Evolutionary conservation across 2,888 invertebrate genomes (phyloP).

Genomic region (Eupithecia abbreviata): DNA sequence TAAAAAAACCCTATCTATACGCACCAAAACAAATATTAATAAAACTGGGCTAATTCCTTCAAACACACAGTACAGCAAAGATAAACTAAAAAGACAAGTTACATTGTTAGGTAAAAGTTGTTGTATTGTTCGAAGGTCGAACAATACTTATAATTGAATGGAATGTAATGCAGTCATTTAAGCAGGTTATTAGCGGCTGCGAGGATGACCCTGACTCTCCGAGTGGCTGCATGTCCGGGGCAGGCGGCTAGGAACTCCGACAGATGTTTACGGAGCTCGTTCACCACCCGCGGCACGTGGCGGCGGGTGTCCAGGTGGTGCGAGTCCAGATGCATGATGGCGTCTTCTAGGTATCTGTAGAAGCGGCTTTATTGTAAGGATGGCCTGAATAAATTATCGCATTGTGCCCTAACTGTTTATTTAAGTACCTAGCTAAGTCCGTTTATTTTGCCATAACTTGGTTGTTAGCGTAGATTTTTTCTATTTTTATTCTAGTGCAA

Average conservation of each 20-base stretch:
- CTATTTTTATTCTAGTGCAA: no score
- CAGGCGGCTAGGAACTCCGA: slow-evolving; percentile 74
- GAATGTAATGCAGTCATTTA: slow-evolving; percentile 44
- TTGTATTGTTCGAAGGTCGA: no score
- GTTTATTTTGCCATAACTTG: no score
- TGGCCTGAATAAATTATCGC: neutral
- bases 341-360: slow-evolving; percentile 92
- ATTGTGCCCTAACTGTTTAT: neutral
- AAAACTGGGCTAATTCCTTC: neutral
- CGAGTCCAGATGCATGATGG: slow-evolving; percentile 90
- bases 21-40: neutral
- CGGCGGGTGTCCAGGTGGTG: slow-evolving; percentile 89
- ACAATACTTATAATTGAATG: no score
- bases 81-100: neutral
- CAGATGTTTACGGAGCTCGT: slow-evolving; percentile 87
- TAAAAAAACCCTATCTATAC: neutral
- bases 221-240: slow-evolving; percentile 86
- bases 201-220: slow-evolving; percentile 86
- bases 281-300: slow-evolving; percentile 90
- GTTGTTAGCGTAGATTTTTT: no score
- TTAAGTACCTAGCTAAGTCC: no score
- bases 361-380: slow-evolving; percentile 35
- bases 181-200: slow-evolving; percentile 84
- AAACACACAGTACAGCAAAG: neutral
- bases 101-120: neutral